Evolutionary conservation across 2,888 invertebrate genomes (phyloP), one percentile per base, ranked within the genome.

Genomic region (Drosophila neonasuta): DNA sequence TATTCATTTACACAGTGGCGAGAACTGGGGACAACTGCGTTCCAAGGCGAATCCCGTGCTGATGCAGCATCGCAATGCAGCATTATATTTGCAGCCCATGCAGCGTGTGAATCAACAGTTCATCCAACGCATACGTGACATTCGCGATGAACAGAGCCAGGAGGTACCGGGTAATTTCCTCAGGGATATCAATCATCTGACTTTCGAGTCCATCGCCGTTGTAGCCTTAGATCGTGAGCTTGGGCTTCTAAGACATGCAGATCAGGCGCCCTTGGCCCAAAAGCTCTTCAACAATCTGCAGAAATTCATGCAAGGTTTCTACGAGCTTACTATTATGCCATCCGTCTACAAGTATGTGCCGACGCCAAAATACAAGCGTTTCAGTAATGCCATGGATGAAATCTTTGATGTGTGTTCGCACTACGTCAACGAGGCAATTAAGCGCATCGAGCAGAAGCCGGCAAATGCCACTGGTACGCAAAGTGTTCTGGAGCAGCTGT

Each of bases 21-120:
- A 92, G n/a, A 91, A 93, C 72, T 95, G 95, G 92, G 65, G 93
- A 44, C 91, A 93, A 56, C 92, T 94, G 51, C 92, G 95, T 11
- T 92, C 92, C 3, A 93, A 93, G 67, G 93, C 94, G 0, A 94
- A 95, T 88, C 94, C 94, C 56, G 92, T 94, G 30, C 90, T 95
- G 89, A 90, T 95, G 90, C 92, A 94, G 77, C 93, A 94, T 0
- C 92, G 93, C 78, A 88, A 92, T 63, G 90, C 92, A 0, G 92
- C 92, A 80, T 87, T 91, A 1, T 93, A 93, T 66, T 85, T 92
- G 9, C 89, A 92, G 9, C 90, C 89, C 0, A 90, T 93, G 68
- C 92, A 92, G 68, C 89, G 91, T 42, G 92, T 93, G 11, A 92
- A 92, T 50, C 83, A 62, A 0, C 87, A 90, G 29, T 90, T 90